Evolutionary conservation across 2,888 invertebrate genomes (phyloP), one percentile per base, ranked within the genome.

Genomic region (Polylopha cassiicola): DNA sequence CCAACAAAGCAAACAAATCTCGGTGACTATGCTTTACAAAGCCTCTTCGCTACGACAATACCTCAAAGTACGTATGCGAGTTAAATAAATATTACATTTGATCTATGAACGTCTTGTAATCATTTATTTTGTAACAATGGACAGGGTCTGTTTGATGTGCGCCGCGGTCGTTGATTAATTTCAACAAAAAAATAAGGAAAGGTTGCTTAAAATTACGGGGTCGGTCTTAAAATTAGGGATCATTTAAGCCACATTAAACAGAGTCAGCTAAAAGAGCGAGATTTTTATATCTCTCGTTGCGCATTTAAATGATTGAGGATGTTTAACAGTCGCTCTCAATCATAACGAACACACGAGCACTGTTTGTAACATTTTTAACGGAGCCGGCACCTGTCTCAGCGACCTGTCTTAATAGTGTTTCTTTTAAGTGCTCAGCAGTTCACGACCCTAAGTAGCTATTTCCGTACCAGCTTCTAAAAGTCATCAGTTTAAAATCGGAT

Each of bases 401-500:
- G 30, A 33, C 39, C 32, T 39, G 32, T 29, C 44, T 47, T 51
- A 46, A 57, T 53, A 66, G 65, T 61, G 55, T 58, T 64, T 64
- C 58, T 52, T 64, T 70, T 65, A 74, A 78, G 71, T 69, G 66
- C 62, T 52, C 52, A 54, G 52, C 60, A 65, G 66, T 70, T 67
- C 67, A 66, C 60, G 58, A 60, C 57, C 69, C 44, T 65, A 73
- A 77, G 70, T 64, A 72, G 71, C 76, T 79, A 80, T 79, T 77
- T 79, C 69, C 67, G 70, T 67, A 65, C 64, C 71, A 63, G 58
- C 59, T 63, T 65, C 68, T 70, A 72, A 70, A 75, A 79, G 73
- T 76, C 73, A 78, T 79, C 76, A 75, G 75, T 80, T 82, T 78
- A 73, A 80, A 81, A 79, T 77, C 72, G 64, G 71, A 70, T 73